Base-by-base conservation (phyloP, 2,888 invertebrate species). In the Stenodema calcarata region DNA sequence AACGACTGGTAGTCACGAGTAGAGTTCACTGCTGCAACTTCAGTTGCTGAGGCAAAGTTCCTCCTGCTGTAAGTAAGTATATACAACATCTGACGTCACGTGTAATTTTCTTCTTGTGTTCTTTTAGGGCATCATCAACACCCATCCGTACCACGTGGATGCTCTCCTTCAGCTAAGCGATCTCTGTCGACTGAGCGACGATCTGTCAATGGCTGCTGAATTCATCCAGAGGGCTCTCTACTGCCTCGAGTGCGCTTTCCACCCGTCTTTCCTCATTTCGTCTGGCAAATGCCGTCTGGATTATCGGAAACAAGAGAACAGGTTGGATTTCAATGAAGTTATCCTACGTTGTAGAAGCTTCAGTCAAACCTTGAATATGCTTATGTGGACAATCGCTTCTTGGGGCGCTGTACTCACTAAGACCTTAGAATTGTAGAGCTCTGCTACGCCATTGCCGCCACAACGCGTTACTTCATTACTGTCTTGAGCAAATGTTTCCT, bases 81-180 rank as follows among this genome's bases (percentile, higher is more conserved):
- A 1, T 75, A 44, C 28, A 9, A 47, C 18, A 7, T 27, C 23
- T 44, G 9, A 2, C 35, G 47, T 54, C 16, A 9, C n/a, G n/a
- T n/a, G n/a, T 7, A 35, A 7, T 35, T 35, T 35, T 35, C 35
- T 4, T 35, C 2, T 35, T 35, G 35, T 35, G 35, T 91, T 91
- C 27, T 90, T 73, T 0, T 47, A 94, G 94, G 92, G 93, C 88
- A 93, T 97, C 87, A 93, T 96, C 80, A 94, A 95, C 89, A 92
- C 93, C 42, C 94, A 96, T 90, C 95, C 96, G 0, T 96, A 95
- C 90, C 96, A 97, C 90, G 94, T 97, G 50, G 96, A 96, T 91
- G 93, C 95, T 0, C 91, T 96, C 81, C 93, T 97, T 86, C 96
- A 97, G 91, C 91, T 96, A 69, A 95, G 96, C 86, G 96, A 97